Evolutionary conservation across 2,113 vertebrate species (phyloP).

Genomic region (Panthera uncia): DNA sequence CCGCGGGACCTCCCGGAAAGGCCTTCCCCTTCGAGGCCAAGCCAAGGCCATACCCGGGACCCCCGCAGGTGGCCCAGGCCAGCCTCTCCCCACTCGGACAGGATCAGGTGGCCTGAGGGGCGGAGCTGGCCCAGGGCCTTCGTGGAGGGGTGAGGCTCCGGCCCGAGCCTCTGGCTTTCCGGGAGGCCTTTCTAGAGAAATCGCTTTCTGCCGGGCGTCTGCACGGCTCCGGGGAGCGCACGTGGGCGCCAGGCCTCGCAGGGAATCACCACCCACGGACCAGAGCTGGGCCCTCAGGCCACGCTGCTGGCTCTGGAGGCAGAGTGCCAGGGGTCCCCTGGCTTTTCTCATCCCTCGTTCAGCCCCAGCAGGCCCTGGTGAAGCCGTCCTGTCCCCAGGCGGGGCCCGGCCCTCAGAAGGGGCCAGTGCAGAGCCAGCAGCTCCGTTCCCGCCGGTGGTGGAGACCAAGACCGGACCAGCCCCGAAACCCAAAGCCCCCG

Average conservation of each 20-base stretch:
- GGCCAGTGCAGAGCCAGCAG: background rate
- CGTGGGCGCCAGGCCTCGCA: fast-evolving
- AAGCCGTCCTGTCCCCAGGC: fast-evolving
- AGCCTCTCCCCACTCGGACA: background rate
- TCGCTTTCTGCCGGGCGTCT: background rate
- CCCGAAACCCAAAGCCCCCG: background rate
- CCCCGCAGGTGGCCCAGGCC: background rate
- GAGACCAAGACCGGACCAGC: background rate
- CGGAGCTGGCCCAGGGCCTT: background rate
- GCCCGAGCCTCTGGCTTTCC: background rate
- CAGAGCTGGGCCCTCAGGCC: background rate
- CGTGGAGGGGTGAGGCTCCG: background rate
- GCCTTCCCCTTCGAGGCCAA: background rate
- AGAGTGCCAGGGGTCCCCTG: too few species aligned
- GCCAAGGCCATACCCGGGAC: background rate
- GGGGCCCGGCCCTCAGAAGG: background rate
- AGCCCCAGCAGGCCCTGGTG: background rate
- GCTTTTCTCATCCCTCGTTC: background rate
- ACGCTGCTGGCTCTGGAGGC: background rate
- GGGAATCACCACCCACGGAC: fast-evolving
- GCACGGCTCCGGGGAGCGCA: background rate
- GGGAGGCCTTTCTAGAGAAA: background rate
- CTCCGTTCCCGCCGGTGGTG: fast-evolving
- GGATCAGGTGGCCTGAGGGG: background rate
- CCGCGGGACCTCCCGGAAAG: background rate